Base-by-base conservation (phyloP, 2,888 invertebrate genomes). In the Achlya flavicornis region DNA sequence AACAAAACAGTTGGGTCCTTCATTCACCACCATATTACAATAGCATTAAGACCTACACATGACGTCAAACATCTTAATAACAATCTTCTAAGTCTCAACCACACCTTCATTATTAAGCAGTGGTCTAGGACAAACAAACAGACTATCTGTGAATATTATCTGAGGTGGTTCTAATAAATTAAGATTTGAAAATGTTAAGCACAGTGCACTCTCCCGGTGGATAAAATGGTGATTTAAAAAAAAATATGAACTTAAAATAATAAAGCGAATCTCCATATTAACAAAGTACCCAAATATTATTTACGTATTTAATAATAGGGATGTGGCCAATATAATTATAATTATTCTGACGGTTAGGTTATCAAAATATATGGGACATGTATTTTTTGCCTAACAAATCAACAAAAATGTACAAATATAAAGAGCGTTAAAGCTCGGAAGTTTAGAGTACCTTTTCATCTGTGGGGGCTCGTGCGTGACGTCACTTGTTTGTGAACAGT, bases 151-250 rank as follows among this genome's bases (percentile, higher is more conserved):
- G 67, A 66, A 68, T 71, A 73, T 76, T 77, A 80, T 79, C 78
- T 72, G 64, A 64, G 73, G 70, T 77, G 74, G 71, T 71, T 74
- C 74, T 81, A 74, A 78, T 84, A 81, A 82, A 85, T 83, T 73
- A 69, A 79, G 80, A 78, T 84, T 80, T 84, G n/a, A 74, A 41
- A 78, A 59, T 58, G 66, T 72, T 72, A 69, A 66, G 75, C 64
- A 26, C 66, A 62, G 64, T 14, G 33, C 65, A 71, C 62, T 73
- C 64, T 57, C 41, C 26, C 26, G 46, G 19, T 41, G 26, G 14
- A 19, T 38, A 26, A 48, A 48, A 38, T 38, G 7, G 0, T 5
- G 7, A 35, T 35, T n/a, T n/a, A n/a, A n/a, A n/a, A n/a, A n/a
- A n/a, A n/a, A n/a, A n/a, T 6, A 7, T 35, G 11, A 12, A 35